Evolutionary conservation across 2,888 invertebrate genomes (phyloP), one percentile per base, ranked within the genome.

Genomic region (Carterocephalus palaemon): DNA sequence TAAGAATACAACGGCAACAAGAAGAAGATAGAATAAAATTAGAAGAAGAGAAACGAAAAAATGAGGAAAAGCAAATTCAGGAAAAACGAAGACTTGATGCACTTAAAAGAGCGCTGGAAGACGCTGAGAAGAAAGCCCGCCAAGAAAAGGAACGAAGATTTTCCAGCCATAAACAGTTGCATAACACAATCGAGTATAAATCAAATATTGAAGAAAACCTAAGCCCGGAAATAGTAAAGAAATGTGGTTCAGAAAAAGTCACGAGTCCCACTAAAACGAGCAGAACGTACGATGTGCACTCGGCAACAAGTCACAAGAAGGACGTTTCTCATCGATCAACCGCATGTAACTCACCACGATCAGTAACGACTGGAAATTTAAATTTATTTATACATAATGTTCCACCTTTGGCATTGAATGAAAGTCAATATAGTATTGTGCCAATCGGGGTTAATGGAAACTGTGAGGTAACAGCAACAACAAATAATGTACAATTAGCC

Each of bases 51-150:
- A 90, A 92, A 49, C 87, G 88, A 39, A 76, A 87, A 52, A 73
- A 88, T 8, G 86, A 90, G 60, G 92, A 94, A 58, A 92, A 92
- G 56, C 90, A 93, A 76, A 89, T 92, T 51, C 86, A 90, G 24
- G 92, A 95, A 64, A 88, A 90, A 60, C 90, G 90, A 53, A 92
- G 94, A 70, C 90, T 93, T 40, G 92, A 93, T 66, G 90, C 91
- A 2, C 89, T 96, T 72, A 89, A 92, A 59, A 91, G 92, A 65
- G 94, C 95, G 1, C 88, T 96, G 28, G 92, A 93, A 62, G 91
- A 91, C 43, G 95, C 95, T 0, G 92, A 93, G 59, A 90, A 90
- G 56, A 90, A 91, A 23, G 94, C 94, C 0, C 91, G 89, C 57
- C 80, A 90, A 54, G 92, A 92, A 45, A 92, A 90, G 61, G 89